Base-by-base conservation (phyloP, 2,888 invertebrate genomes). In the Tolmerus cingulatus region DNA sequence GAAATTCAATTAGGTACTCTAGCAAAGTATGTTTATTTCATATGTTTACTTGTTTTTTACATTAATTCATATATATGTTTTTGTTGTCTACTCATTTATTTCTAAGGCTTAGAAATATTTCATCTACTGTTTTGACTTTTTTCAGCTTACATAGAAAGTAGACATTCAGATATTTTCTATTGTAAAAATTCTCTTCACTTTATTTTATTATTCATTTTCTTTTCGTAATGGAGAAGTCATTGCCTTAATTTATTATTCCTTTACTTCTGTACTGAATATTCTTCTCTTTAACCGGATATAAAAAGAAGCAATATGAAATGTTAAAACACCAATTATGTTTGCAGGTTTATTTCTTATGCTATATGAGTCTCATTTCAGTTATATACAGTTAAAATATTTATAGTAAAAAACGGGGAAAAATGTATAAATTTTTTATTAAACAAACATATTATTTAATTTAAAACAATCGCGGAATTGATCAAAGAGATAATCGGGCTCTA, bases 401-500 rank as follows among this genome's bases (percentile, higher is more conserved):
- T 51, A 51, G n/a, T n/a, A 51, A 51, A n/a, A 51, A 51, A n/a
- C 16, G n/a, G 51, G n/a, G 51, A 51, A 51, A 46, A 7, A 7
- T n/a, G 16, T 51, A 51, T n/a, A n/a, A 4, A n/a, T n/a, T n/a
- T 51, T 76, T 76, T 34, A 76, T 37, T 37, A 77, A 77, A 77
- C 16, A 77, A 77, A 76, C 19, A 46, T 34, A 34, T 34, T 46
- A 16, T 19, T 30, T 7, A 40, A 23, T n/a, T 19, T 57, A 74
- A 27, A 82, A 19, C 77, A 87, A 57, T 81, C 27, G 30, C 81
- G 76, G 16, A 19, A 51, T 84, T 87, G 87, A 89, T 89, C 88
- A 90, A 90, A 89, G 90, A 91, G 91, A 91, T 91, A 91, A 92
- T 91, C 90, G 92, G 92, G 92, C 92, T 92, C 92, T 89, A 88